Percentiles rank a stretch among this genome's conserved stretches.
Evolutionary conservation across 2,797 vertebrate species (phyloP).

Genomic region (Streptopelia turtur): DNA sequence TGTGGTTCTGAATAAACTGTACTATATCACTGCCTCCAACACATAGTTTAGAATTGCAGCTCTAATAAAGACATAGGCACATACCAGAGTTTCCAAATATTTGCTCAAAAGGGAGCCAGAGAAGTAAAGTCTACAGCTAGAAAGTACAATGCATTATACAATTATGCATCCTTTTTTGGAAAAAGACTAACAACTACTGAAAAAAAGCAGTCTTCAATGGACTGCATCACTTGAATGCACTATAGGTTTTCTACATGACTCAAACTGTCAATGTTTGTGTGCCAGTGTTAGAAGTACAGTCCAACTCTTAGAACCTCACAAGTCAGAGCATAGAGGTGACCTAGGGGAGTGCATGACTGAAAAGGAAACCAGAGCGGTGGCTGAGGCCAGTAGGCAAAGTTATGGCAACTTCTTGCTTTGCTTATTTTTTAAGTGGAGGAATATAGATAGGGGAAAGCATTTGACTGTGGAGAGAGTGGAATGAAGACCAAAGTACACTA

Average conservation of each 20-base stretch:
- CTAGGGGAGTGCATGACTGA: background rate
- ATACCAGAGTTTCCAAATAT: slow-evolving; percentile 69
- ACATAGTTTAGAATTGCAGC: slow-evolving; percentile 37
- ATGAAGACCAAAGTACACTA: background rate
- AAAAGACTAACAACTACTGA: background rate
- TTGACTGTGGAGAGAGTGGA: background rate
- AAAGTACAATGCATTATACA: slow-evolving; percentile 10
- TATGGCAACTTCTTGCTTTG: background rate
- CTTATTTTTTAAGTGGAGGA: background rate
- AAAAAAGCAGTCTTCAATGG: background rate
- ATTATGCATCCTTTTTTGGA: background rate
- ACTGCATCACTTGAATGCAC: background rate
- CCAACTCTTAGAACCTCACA: background rate
- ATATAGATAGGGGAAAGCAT: background rate
- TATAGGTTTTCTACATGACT: background rate
- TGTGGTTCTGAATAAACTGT: slow-evolving; percentile 16
- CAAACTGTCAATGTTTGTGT: background rate
- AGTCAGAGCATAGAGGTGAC: background rate
- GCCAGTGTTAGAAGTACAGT: background rate
- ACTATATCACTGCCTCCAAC: background rate
- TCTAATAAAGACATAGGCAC: slow-evolving; percentile 33
- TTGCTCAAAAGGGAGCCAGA: slow-evolving; percentile 51
- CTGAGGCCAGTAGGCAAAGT: background rate
- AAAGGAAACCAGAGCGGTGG: background rate
- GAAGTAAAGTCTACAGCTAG: slow-evolving; percentile 32